phyloP scores from a whole-genome alignment of 1,140 invertebrate species.

The Aphelinus certus region DNA sequence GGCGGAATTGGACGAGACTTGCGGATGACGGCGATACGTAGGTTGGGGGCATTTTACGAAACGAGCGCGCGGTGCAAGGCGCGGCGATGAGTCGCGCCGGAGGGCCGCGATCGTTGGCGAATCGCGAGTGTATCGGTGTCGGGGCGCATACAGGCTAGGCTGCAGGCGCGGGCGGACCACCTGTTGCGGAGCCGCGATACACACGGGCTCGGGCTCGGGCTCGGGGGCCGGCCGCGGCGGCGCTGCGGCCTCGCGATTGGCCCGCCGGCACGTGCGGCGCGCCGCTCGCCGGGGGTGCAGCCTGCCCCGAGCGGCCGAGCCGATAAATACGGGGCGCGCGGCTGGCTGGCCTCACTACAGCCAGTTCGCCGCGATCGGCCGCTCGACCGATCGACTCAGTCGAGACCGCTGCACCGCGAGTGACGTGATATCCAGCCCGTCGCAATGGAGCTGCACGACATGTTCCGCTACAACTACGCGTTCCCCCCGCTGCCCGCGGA shows the following conservation, averaged over 20 bases:
- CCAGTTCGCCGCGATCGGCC: slow-evolving; percentile 39
- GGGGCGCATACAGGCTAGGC: slow-evolving; percentile 16
- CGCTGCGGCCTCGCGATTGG: slow-evolving; percentile 49
- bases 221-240: slow-evolving; percentile 45
- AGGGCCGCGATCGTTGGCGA: too few relatives aligned
- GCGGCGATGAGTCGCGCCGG: too few relatives aligned
- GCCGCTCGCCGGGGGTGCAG: slow-evolving; percentile 51
- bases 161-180: neutral
- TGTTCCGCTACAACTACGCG: slow-evolving; percentile 64
- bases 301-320: slow-evolving; percentile 55
- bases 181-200: slow-evolving; percentile 16
- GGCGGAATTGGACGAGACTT: too few relatives aligned
- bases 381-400: slow-evolving; percentile 40
- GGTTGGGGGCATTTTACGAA: too few relatives aligned
- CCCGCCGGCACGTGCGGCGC: slow-evolving; percentile 59
- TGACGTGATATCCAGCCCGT: neutral
- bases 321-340: slow-evolving; percentile 58
- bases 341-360: slow-evolving; percentile 52
- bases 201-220: slow-evolving; percentile 34
- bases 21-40: too few relatives aligned
- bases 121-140: too few relatives aligned
- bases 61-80: too few relatives aligned
- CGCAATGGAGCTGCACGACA: slow-evolving; percentile 60
- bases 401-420: neutral
- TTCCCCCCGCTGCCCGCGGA: slow-evolving; percentile 56